These are phyloP conservation scores for Heloderma charlesbogerti DNA, from an alignment of 2,113 vertebrate species.

Conservation along the genomic window DNA sequence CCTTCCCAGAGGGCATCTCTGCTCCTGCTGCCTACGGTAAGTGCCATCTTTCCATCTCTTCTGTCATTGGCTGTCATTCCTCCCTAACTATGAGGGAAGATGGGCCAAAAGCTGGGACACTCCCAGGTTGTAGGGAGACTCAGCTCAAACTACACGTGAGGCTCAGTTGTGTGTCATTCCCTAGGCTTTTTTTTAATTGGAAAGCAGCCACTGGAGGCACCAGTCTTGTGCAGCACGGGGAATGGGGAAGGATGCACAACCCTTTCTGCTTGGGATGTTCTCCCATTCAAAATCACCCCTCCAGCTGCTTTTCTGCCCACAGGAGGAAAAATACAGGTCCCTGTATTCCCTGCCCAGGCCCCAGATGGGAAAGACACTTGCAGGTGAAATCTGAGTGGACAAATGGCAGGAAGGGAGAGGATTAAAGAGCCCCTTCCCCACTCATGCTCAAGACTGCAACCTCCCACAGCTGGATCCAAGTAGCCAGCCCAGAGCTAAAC, in stretches of 20 bases:
- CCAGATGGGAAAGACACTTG: not conserved
- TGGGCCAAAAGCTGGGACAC: not conserved
- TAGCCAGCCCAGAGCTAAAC: not conserved
- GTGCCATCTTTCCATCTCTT: not conserved
- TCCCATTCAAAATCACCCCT: not conserved
- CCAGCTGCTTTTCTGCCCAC: not conserved
- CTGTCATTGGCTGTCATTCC: not conserved
- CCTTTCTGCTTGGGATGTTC: not conserved
- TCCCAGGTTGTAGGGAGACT: not conserved
- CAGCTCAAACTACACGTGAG: not conserved
- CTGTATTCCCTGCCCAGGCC: not conserved
- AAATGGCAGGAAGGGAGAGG: not conserved
- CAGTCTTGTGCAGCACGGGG: not conserved
- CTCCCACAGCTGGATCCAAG: not conserved
- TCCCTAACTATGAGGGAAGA: not conserved
- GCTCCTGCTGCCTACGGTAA: not conserved
- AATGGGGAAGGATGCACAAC: not conserved
- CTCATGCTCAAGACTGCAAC: not conserved
- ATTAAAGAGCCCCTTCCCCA: not conserved
- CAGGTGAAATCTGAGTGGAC: not conserved
- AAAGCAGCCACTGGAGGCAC: not conserved
- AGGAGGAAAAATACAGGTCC: not conserved
- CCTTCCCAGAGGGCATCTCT: constrained; percentile 1
- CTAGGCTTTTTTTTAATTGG: not conserved
- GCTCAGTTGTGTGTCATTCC: not conserved